Base-by-base conservation (phyloP, 2,888 invertebrate genomes). In the Nephrocerus scutellatus region DNA sequence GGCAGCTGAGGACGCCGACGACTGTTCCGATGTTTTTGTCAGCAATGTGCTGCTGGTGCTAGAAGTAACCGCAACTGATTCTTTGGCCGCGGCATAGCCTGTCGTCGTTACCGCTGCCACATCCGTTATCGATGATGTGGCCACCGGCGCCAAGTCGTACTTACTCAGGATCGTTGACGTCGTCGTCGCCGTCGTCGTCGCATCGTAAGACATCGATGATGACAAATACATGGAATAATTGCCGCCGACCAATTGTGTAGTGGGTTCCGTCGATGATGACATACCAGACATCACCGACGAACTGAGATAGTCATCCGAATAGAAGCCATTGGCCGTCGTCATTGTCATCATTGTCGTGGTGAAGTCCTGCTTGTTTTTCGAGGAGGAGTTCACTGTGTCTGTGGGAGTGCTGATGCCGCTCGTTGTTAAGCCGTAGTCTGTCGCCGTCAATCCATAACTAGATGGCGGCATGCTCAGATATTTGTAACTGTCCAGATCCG, bases 1-100 rank as follows among this genome's bases (percentile, higher is more conserved):
- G 30, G 56, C 56, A 47, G 70, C 56, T 46, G 62, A 68, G 30
- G 67, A 59, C 13, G 68, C 60, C 39, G 70, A 60, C 45, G 59
- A 46, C 20, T 67, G 60, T 16, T 67, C 52, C 25, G 57, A 46
- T 19, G 62, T 61, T 45, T 65, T 68, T 44, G 55, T 65, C 30
- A 56, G 53, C 21, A 61, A 51, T 23, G 57, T 54, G 45, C 62
- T 49, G 12, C 62, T 49, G 12, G 53, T 48, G 31, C 30, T 8
- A 43, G 58, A 6, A 57, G 58, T 13, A 57, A 60, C 7, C 59
- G 54, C 37, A 44, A 50, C 55, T 57, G 48, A 22, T 46, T 42
- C 29, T 44, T 41, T 44, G 41, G 30, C 38, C 44, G 41, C 39
- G 38, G 26, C 36, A 43, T 29, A 38, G 43, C 24, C n/a, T 16